Base-by-base conservation (phyloP, 2,888 invertebrate species). In the Apocheima hispidaria region DNA sequence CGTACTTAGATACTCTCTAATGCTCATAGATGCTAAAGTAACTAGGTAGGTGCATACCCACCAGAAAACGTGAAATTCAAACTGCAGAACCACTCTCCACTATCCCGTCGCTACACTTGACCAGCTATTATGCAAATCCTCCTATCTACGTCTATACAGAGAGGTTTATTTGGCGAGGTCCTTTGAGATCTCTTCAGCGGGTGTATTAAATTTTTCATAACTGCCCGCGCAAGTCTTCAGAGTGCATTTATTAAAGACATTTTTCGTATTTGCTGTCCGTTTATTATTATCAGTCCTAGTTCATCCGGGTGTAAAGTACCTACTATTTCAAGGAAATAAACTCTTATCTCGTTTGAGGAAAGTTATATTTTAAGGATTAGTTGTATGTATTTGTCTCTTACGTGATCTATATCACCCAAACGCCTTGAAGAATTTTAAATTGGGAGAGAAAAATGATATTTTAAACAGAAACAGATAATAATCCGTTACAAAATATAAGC, bases 171-270 rank as follows among this genome's bases (percentile, higher is more conserved):
- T 87, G 84, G 77, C 73, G 76, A 85, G 71, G 74, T 83, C 81
- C 82, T 87, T 85, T 82, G 81, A 79, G 84, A 75, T 81, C 79
- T 77, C 75, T 78, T 77, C 77, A 86, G 84, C 80, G 79, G 83
- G 71, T 80, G 84, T 87, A 88, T 89, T 84, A 88, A 87, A 88
- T 86, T 89, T 88, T 88, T 90, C 86, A 89, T 88, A 87, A 87
- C 84, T 82, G 81, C 73, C 84, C 83, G 83, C 80, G 83, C 75
- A 71, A 74, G 56, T 57, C 77, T 74, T 74, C 43, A 71, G 73
- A 83, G 79, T 81, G 79, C 78, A 79, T 79, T 77, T 76, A 75
- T 74, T 71, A 70, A 73, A 59, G 60, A 41, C 58, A 72, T 62
- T 69, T 72, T 64, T 52, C 68, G 58, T 56, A 70, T 74, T 66